Evolutionary conservation across 1,140 invertebrate species (phyloP).

Genomic region (Saccostrea cuccullata): DNA sequence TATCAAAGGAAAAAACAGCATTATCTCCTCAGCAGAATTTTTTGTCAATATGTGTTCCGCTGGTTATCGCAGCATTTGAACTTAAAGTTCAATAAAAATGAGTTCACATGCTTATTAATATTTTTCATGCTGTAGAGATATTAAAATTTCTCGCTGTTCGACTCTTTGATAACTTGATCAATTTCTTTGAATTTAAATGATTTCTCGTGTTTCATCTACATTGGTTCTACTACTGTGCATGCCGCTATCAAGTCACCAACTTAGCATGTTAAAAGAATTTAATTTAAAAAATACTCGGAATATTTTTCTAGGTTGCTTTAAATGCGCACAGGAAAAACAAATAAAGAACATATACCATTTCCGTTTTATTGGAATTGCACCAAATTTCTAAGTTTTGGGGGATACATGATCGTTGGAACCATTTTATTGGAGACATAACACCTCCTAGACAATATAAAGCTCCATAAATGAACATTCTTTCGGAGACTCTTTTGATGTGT

Average conservation of each 20-base stretch:
- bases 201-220: neutral
- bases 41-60: too few species aligned
- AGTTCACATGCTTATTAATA: neutral
- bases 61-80: neutral
- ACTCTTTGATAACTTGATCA: neutral
- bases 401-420: neutral
- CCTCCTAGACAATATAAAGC: neutral
- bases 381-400: neutral
- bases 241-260: neutral
- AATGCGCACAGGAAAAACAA: neutral
- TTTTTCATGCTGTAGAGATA: neutral
- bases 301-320: neutral
- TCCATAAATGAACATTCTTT: neutral
- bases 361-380: neutral
- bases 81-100: neutral
- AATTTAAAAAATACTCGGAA: neutral
- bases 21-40: too few species aligned
- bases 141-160: conserved; percentile 5
- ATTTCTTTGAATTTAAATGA: neutral
- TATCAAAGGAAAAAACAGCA: too few species aligned
- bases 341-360: neutral
- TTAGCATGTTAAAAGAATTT: neutral
- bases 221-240: neutral
- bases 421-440: neutral
- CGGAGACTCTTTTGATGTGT: neutral